Evolutionary conservation across 2,797 vertebrate genomes (phyloP).

Genomic region (Melanotaenia pygmaea): DNA sequence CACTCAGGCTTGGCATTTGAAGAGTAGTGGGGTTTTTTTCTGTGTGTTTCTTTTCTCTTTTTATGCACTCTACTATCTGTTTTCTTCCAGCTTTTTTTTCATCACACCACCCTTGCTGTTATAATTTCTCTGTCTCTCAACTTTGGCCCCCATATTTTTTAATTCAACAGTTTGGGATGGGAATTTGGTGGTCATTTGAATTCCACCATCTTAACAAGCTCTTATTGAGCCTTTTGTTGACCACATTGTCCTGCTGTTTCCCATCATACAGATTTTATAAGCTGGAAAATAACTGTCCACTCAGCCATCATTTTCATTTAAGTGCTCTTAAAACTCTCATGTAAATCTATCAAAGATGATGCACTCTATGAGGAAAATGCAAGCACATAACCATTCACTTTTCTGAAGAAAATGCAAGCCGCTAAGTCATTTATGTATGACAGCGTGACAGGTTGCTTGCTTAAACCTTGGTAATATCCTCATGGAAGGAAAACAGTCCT

Average conservation of each 20-base stretch:
- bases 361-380: slow-evolving; percentile 29
- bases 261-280: slow-evolving; percentile 48
- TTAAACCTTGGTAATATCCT: slow-evolving; percentile 55
- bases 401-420: slow-evolving; percentile 46
- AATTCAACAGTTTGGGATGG: slow-evolving; percentile 3
- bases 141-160: background rate
- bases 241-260: slow-evolving; percentile 16
- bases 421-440: slow-evolving; percentile 58
- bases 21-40: slow-evolving; percentile 18
- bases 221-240: slow-evolving; percentile 5
- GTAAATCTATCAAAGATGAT: slow-evolving; percentile 30
- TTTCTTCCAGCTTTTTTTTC: background rate
- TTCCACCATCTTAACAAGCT: slow-evolving; percentile 24
- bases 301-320: slow-evolving; percentile 45
- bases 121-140: background rate
- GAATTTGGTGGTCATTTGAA: slow-evolving; percentile 38
- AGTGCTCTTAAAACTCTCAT: slow-evolving; percentile 17
- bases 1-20: slow-evolving; percentile 53
- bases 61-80: background rate
- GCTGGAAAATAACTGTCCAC: slow-evolving; percentile 39
- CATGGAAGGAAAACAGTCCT: slow-evolving; percentile 51
- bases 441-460: slow-evolving; percentile 47
- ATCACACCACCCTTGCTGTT: background rate
- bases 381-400: slow-evolving; percentile 27
- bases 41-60: background rate